Conservation (phyloP, 2,113 vertebrate genomes). For the Dolichotis patagonum region DNA sequence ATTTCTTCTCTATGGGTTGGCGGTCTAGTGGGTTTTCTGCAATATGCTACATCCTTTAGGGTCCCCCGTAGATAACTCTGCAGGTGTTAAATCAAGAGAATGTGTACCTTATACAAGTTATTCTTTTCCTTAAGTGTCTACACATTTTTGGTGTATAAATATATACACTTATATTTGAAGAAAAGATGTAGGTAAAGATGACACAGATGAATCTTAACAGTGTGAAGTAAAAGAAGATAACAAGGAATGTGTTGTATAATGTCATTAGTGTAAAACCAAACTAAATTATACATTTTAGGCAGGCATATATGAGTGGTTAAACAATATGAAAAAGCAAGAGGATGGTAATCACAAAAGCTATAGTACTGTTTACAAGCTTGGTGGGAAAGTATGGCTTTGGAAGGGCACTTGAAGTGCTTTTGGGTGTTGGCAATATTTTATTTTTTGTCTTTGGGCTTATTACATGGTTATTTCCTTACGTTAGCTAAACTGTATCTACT, state of each 20-base stretch:
- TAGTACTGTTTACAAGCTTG: background rate
- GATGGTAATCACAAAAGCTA: background rate
- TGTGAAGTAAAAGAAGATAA: background rate
- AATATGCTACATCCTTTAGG: background rate
- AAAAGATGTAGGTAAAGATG: background rate
- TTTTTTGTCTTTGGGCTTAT: background rate
- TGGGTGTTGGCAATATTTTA: background rate
- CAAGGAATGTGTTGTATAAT: background rate
- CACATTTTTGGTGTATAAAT: background rate
- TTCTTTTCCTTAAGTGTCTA: background rate
- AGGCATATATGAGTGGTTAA: background rate
- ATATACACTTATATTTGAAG: background rate
- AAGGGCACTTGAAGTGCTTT: background rate
- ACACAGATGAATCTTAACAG: background rate
- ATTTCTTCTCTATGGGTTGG: background rate
- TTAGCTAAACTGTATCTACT: background rate
- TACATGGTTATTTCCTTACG: background rate
- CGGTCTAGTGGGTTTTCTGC: background rate
- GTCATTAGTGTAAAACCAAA: background rate
- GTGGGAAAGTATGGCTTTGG: background rate
- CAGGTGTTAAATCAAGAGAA: background rate
- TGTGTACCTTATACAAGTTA: background rate
- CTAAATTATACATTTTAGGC: background rate
- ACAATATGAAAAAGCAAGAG: background rate
- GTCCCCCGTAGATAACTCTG: background rate